phyloP scores from a whole-genome alignment of 1,140 invertebrate genomes.

The Chrysopa pallens region DNA sequence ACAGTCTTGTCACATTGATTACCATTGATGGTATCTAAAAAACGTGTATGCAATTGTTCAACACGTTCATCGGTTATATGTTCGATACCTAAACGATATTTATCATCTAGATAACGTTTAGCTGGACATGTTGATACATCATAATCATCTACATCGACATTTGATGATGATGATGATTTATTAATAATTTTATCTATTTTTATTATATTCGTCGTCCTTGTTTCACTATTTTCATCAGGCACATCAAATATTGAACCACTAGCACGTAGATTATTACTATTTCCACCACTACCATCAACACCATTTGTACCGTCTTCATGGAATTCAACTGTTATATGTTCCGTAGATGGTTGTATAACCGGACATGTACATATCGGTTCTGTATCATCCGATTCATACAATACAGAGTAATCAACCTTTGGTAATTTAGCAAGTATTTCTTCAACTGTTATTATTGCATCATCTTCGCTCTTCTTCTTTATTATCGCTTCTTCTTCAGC shows the following conservation, averaged over 20 bases:
- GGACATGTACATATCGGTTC: neutral
- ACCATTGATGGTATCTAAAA: slow-evolving; percentile 15
- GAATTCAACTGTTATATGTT: neutral
- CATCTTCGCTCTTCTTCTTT: neutral
- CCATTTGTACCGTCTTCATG: no score
- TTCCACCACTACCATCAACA: no score
- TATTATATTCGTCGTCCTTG: neutral
- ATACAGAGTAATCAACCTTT: slow-evolving; percentile 28
- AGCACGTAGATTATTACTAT: neutral
- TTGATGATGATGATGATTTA: slow-evolving; percentile 19
- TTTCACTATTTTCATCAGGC: neutral
- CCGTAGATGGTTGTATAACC: neutral
- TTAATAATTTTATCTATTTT: slow-evolving; percentile 10
- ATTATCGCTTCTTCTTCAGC: no score
- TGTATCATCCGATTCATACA: neutral
- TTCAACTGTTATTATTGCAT: slow-evolving; percentile 18
- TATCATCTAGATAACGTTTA: slow-evolving; percentile 13
- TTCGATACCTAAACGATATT: neutral
- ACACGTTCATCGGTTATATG: slow-evolving; percentile 19
- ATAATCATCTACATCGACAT: neutral
- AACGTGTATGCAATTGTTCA: slow-evolving; percentile 22
- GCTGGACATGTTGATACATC: slow-evolving; percentile 21
- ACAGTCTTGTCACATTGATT: neutral
- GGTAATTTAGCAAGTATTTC: slow-evolving; percentile 40
- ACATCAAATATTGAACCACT: neutral